phyloP scores from a whole-genome alignment of 2,113 vertebrate species.

The Emydura subglobosa region DNA sequence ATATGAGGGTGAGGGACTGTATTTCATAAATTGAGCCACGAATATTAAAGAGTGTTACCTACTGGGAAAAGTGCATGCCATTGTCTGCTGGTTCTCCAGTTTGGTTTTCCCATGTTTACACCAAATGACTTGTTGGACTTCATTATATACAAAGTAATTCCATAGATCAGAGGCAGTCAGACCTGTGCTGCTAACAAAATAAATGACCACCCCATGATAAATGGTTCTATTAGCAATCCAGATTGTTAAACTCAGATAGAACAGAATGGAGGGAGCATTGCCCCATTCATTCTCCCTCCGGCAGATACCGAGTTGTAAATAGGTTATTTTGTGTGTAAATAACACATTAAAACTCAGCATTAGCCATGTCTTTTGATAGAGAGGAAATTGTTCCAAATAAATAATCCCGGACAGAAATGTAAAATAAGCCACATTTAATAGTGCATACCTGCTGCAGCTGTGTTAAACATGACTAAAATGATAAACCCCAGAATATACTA shows the following conservation, averaged over 20 bases:
- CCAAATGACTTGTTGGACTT: constrained; percentile 76
- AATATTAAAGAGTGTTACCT: constrained; percentile 60
- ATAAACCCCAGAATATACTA: constrained; percentile 86
- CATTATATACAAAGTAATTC: constrained; percentile 84
- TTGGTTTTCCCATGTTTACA: constrained; percentile 59
- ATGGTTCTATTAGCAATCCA: constrained; percentile 99
- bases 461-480: constrained; percentile 95
- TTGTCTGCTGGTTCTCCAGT: constrained; percentile 51
- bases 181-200: constrained; percentile 87
- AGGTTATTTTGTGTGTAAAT: constrained; percentile 99
- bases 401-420: constrained; percentile 93
- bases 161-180: constrained; percentile 87
- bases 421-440: constrained; percentile 91
- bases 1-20: background rate
- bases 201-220: constrained; percentile 91
- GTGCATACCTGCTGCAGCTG: constrained; percentile 81
- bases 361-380: constrained; percentile 92
- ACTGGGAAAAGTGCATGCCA: background rate
- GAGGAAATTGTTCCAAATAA: constrained; percentile 96
- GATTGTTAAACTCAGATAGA: constrained; percentile 98
- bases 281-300: constrained; percentile 90
- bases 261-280: constrained; percentile 86
- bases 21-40: constrained; percentile 61
- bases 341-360: constrained; percentile 99
- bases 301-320: constrained; percentile 89